Conservation (phyloP, 2,113 vertebrate genomes). For the Eulemur rufifrons region DNA sequence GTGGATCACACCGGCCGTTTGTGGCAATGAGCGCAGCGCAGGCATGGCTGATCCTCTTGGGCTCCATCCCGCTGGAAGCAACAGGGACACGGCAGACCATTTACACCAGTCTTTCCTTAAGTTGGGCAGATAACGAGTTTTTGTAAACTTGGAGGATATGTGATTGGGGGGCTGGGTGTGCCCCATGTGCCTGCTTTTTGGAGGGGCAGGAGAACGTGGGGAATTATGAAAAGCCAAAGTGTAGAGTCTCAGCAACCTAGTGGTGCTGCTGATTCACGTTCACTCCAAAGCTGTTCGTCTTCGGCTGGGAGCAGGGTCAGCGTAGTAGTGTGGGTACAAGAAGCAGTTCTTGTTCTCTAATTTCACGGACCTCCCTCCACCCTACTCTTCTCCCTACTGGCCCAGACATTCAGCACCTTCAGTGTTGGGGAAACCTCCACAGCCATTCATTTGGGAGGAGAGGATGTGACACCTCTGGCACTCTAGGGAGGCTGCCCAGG, state of each 20-base stretch:
- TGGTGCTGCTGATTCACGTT: neutral
- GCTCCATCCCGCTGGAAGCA: neutral
- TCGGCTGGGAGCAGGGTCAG: neutral
- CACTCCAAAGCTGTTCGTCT: neutral
- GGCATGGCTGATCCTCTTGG: fast-evolving
- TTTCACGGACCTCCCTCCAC: too few relatives aligned
- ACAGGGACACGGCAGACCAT: fast-evolving
- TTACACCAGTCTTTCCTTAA: neutral
- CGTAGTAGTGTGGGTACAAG: fast-evolving
- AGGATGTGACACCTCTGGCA: neutral
- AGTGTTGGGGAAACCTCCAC: neutral
- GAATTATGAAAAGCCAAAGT: neutral
- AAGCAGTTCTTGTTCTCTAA: too few relatives aligned
- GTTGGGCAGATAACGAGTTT: neutral
- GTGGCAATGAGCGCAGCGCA: fast-evolving
- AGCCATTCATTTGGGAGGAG: neutral
- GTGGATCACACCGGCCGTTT: neutral
- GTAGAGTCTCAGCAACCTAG: neutral
- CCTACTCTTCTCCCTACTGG: neutral
- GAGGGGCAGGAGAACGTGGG: neutral
- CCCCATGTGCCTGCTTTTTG: neutral
- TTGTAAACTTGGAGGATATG: neutral
- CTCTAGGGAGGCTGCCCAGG: neutral
- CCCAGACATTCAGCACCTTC: neutral
- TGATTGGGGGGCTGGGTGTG: neutral